Evolutionary conservation across 2,113 vertebrate species (phyloP).

Genomic region (Psittacara wagleri): DNA sequence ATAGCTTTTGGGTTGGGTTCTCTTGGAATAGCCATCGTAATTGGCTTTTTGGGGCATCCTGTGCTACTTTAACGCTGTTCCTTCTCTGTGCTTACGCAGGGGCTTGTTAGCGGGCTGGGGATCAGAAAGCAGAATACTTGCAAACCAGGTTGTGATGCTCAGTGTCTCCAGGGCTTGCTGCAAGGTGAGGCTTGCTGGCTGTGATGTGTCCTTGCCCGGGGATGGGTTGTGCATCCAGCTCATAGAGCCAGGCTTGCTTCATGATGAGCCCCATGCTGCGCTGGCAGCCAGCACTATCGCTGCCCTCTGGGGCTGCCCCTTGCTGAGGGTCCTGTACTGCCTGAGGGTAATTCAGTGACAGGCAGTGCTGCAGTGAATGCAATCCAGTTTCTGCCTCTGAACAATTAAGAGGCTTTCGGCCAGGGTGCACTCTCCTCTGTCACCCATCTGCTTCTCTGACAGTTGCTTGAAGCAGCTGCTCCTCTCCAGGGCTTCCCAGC

Average conservation of each 20-base stretch:
- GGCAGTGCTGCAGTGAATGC: neutral
- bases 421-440: neutral
- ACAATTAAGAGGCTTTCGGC: slow-evolving; percentile 7
- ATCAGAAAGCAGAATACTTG: neutral
- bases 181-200: neutral
- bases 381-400: neutral
- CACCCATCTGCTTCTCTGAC: slow-evolving; percentile 14
- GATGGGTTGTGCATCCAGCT: neutral
- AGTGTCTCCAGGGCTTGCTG: neutral
- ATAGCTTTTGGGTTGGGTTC: neutral
- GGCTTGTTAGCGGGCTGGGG: neutral
- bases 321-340: neutral
- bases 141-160: neutral
- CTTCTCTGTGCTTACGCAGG: neutral
- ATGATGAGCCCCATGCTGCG: accelerated
- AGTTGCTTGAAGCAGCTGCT: neutral
- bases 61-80: neutral
- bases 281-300: neutral
- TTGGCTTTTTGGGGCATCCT: neutral
- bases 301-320: neutral
- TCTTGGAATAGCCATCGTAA: neutral
- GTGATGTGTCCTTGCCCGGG: neutral
- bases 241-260: neutral
- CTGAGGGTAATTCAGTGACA: neutral
- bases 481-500: neutral